Evolutionary conservation across 2,888 invertebrate species (phyloP).

Genomic region (Autographa gamma): DNA sequence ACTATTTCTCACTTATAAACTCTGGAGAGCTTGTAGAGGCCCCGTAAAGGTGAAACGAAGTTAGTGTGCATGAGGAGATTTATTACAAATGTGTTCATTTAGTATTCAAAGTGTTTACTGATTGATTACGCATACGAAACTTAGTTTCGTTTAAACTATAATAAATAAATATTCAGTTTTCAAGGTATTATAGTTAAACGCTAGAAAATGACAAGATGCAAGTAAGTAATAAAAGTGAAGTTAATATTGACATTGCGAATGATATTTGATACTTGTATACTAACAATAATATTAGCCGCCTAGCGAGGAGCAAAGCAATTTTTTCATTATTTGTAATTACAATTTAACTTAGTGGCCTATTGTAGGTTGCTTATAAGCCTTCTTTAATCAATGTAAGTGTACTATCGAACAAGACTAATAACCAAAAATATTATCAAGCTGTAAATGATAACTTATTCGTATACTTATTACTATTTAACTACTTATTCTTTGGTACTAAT

Average conservation of each 20-base stretch:
- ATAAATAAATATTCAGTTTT: not conserved
- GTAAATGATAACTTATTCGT: not conserved
- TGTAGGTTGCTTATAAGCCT: not conserved
- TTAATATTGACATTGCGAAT: conserved; percentile 2
- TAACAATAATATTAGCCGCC: not conserved
- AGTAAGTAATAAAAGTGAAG: not conserved
- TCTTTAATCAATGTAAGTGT: not conserved
- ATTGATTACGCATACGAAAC: not conserved
- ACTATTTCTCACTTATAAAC: not conserved
- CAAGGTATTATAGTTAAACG: not conserved
- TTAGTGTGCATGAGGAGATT: conserved; percentile 1
- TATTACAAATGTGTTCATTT: not conserved
- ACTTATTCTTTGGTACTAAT: conserved; percentile 3
- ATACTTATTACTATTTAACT: too few relatives aligned
- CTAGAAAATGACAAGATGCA: not conserved
- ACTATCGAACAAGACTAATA: not conserved
- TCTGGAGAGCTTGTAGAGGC: not conserved
- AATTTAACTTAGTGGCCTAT: not conserved
- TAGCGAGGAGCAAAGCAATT: conserved; percentile 18
- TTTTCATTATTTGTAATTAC: not conserved
- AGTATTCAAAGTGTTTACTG: not conserved
- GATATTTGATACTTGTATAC: conserved; percentile 5
- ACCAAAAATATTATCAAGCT: not conserved
- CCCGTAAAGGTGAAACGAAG: conserved; percentile 16
- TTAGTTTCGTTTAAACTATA: not conserved